Conservation (phyloP, 2,888 invertebrate genomes). For the Himalopsyche anomala region DNA sequence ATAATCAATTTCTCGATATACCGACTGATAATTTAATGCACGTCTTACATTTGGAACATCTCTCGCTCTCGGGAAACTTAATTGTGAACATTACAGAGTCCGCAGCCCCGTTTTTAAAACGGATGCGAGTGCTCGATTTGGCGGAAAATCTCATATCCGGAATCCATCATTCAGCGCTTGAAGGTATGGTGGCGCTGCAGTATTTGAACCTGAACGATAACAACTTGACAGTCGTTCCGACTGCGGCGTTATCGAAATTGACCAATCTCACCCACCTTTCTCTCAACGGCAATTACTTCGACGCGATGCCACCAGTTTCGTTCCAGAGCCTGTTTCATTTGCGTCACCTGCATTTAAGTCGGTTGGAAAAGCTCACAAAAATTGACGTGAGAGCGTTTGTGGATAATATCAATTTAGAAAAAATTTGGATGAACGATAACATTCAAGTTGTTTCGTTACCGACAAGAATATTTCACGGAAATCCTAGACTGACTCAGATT, state of each 20-base stretch:
- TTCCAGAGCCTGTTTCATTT: slow-evolving; percentile 91
- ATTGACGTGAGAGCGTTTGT: slow-evolving; percentile 89
- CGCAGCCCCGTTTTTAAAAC: slow-evolving; percentile 84
- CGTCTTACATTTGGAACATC: slow-evolving; percentile 81
- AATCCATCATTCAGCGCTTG: slow-evolving; percentile 84
- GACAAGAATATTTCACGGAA: slow-evolving; percentile 89
- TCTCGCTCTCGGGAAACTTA: slow-evolving; percentile 88
- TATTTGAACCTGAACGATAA: slow-evolving; percentile 88
- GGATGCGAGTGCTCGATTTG: slow-evolving; percentile 83
- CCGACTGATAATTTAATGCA: slow-evolving; percentile 83
- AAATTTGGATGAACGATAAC: slow-evolving; percentile 87
- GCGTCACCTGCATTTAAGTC: slow-evolving; percentile 84
- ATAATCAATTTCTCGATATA: slow-evolving; percentile 87
- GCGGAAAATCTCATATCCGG: slow-evolving; percentile 86
- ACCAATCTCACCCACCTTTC: slow-evolving; percentile 85
- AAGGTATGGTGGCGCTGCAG: slow-evolving; percentile 84
- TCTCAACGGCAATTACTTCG: slow-evolving; percentile 88
- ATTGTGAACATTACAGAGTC: slow-evolving; percentile 84
- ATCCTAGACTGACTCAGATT: slow-evolving; percentile 85
- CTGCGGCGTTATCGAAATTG: slow-evolving; percentile 85
- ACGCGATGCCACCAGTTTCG: slow-evolving; percentile 84
- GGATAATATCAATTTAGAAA: slow-evolving; percentile 89
- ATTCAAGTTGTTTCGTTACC: slow-evolving; percentile 84
- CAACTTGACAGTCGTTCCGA: slow-evolving; percentile 87
- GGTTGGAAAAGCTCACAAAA: slow-evolving; percentile 80